Evolutionary conservation across 2,888 invertebrate species (phyloP), one percentile per base, ranked within the genome.

Genomic region (Siphonodentalium dalli): DNA sequence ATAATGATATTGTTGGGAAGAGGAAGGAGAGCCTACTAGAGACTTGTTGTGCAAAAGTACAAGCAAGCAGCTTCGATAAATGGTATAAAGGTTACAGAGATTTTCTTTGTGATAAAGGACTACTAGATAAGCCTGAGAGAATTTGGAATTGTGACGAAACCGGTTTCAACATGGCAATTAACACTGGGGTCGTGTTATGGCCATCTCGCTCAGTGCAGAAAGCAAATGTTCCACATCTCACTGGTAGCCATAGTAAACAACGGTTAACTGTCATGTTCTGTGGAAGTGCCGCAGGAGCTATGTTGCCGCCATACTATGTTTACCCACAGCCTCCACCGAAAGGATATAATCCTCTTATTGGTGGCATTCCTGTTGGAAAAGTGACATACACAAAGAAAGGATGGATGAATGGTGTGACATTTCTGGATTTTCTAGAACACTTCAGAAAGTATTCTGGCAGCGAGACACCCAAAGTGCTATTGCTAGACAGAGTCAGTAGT

Each of bases 141-240:
- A 61, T 58, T n/a, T 54, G 58, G 54, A 61, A 61, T 49, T 54
- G 54, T 6, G 43, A 61, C 49, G 52, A 61, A 43, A 43, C 50
- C 7, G 48, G 54, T 15, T 61, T 61, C 23, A 45, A 31, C 24
- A 54, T 57, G 54, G 54, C 54, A 15, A 31, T 35, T 35, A 54
- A 54, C n/a, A 54, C 44, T 29, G 8, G 29, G 11, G 49, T 53
- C 28, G 59, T 55, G 5, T 55, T 52, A 7, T 47, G 54, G 13
- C 54, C 54, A 8, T 3, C 43, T 9, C 29, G 39, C 15, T 41
- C 20, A 38, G 54, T 52, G 26, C n/a, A n/a, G n/a, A 26, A 28
- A 15, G n/a, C n/a, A n/a, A n/a, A n/a, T n/a, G 47, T 56, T 13
- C 53, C 53, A 11, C 49, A 46, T 33, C 50, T 60, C 21, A 44